Evolutionary conservation across 2,888 invertebrate genomes (phyloP).

Genomic region (Caradrina kadenii): DNA sequence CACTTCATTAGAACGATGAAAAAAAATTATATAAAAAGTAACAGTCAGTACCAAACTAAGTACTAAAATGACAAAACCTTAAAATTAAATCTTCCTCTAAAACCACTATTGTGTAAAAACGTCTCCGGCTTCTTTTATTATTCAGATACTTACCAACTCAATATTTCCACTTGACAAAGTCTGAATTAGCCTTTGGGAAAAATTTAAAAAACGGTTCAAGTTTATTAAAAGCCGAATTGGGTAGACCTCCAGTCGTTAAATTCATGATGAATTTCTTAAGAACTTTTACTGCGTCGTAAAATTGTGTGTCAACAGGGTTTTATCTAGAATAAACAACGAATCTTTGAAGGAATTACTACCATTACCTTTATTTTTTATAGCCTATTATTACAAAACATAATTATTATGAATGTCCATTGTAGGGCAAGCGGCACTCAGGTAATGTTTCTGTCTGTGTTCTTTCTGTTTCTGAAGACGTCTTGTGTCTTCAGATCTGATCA

Average conservation of each 20-base stretch:
- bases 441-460: no score
- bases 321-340: conserved; percentile 12
- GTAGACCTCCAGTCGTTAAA: conserved; percentile 41
- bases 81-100: conserved; percentile 33
- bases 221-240: conserved; percentile 55
- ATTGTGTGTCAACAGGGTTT: conserved; percentile 35
- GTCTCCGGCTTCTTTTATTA: conserved; percentile 55
- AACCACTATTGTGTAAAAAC: conserved; percentile 52
- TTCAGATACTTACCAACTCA: conserved; percentile 60
- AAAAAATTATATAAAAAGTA: conserved; percentile 24
- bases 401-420: background rate
- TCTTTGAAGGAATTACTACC: background rate
- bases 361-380: background rate
- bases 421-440: background rate
- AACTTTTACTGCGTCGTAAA: conserved; percentile 41
- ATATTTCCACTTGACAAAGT: conserved; percentile 59
- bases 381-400: background rate
- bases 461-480: no score
- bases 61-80: conserved; percentile 16
- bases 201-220: conserved; percentile 44
- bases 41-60: background rate
- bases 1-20: background rate
- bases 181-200: conserved; percentile 57
- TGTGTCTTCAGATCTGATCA: no score
- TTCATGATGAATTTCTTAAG: conserved; percentile 49